Percentiles rank a stretch among this genome's conserved stretches.
Evolutionary conservation across 2,888 invertebrate genomes (phyloP).

Genomic region (Gandaritis pyraliata): DNA sequence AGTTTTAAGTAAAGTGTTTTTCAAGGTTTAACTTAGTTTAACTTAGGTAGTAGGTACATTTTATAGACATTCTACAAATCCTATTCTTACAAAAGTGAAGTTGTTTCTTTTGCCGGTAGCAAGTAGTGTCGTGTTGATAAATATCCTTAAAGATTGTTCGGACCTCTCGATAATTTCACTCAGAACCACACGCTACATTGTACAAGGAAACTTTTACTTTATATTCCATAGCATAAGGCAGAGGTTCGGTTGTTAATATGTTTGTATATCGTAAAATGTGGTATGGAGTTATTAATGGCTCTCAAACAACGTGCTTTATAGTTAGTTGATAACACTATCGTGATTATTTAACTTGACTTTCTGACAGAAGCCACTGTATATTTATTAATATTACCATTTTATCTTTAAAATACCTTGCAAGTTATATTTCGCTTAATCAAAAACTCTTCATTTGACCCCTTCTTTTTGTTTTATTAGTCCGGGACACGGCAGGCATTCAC

Average conservation of each 20-base stretch:
- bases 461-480: no score
- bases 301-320: constrained; percentile 78
- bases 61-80: no score
- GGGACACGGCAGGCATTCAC: background rate
- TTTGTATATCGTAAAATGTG: constrained; percentile 48
- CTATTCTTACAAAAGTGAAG: no score
- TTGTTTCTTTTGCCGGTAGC: constrained; percentile 83
- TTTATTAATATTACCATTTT: constrained; percentile 69
- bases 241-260: constrained; percentile 36
- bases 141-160: constrained; percentile 82
- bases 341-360: constrained; percentile 78
- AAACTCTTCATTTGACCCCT: background rate
- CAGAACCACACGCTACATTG: constrained; percentile 63
- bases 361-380: constrained; percentile 74
- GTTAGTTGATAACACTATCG: constrained; percentile 82
- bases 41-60: no score
- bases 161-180: constrained; percentile 79
- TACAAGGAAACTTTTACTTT: constrained; percentile 49
- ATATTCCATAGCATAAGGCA: constrained; percentile 42
- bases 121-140: constrained; percentile 82
- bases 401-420: constrained; percentile 50
- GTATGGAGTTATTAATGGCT: constrained; percentile 76
- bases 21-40: no score
- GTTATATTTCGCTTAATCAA: constrained; percentile 5
- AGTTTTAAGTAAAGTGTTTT: no score